phyloP scores from a whole-genome alignment of 2,797 vertebrate genomes.

The Borostomias antarcticus region DNA sequence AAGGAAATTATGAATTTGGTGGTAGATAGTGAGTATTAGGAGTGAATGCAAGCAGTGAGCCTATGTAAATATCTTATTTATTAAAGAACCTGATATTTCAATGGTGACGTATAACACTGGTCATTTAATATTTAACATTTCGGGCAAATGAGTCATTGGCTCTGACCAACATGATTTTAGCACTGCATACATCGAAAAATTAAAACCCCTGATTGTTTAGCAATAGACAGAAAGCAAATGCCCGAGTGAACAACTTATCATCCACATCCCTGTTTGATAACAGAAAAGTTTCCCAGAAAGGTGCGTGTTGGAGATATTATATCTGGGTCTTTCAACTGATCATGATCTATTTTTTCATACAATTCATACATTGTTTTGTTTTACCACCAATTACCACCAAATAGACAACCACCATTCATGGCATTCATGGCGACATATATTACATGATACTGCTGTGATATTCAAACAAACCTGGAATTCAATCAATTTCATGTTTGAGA shows the following conservation, averaged over 20 bases:
- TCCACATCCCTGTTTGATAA: neutral
- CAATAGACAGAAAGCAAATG: slow-evolving; percentile 8
- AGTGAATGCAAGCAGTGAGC: neutral
- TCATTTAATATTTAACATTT: neutral
- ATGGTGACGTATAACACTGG: neutral
- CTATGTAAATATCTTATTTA: slow-evolving; percentile 1
- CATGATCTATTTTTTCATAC: slow-evolving; percentile 53
- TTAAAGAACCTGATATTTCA: slow-evolving; percentile 1
- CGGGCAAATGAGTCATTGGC: neutral
- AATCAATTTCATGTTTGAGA: neutral
- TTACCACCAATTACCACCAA: neutral
- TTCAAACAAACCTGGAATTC: slow-evolving; percentile 6
- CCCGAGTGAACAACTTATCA: neutral
- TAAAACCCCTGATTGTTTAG: slow-evolving; percentile 24
- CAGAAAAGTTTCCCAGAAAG: neutral
- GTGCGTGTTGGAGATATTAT: neutral
- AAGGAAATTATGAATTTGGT: neutral
- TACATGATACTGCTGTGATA: neutral
- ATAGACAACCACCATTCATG: neutral
- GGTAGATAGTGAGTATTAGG: neutral
- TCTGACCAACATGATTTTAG: neutral
- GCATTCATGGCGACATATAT: slow-evolving; percentile 1
- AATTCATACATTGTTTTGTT: slow-evolving; percentile 15
- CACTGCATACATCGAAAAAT: neutral
- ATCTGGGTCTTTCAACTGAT: slow-evolving; percentile 8